Percentiles rank a stretch among this genome's conserved stretches.
Conservation (phyloP, 2,113 vertebrate genomes). For the Laterallus jamaicensis region DNA sequence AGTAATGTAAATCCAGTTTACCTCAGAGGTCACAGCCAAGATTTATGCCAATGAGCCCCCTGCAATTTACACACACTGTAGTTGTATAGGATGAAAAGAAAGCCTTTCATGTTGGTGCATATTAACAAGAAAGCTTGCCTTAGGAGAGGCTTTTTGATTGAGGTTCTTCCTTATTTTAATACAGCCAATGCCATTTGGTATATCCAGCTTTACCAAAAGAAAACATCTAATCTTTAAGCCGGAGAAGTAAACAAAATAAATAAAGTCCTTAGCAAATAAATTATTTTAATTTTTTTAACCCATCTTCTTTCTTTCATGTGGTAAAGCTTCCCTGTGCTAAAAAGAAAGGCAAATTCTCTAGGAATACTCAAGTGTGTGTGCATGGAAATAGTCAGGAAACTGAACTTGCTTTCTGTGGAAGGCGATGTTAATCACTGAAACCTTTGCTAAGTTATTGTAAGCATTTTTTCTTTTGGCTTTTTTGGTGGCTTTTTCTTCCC, state of each 20-base stretch:
- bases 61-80: slow-evolving; percentile 82
- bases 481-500: fast-evolving
- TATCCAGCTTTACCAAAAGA: slow-evolving; percentile 64
- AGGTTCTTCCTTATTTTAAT: slow-evolving; percentile 79
- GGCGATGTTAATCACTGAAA: not conserved
- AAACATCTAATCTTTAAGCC: slow-evolving; percentile 69
- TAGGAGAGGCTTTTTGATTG: slow-evolving; percentile 78
- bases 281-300: not conserved
- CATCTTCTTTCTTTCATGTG: not conserved
- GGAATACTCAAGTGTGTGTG: not conserved
- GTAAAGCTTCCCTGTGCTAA: not conserved
- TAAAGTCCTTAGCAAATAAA: slow-evolving; percentile 27
- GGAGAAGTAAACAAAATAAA: slow-evolving; percentile 52
- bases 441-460: not conserved
- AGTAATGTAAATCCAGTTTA: slow-evolving; percentile 90
- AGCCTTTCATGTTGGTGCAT: slow-evolving; percentile 84
- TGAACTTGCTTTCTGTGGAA: not conserved
- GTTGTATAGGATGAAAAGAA: slow-evolving; percentile 85
- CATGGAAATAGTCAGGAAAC: not conserved
- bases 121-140: slow-evolving; percentile 85
- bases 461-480: not conserved
- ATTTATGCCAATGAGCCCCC: slow-evolving; percentile 86
- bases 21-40: slow-evolving; percentile 84
- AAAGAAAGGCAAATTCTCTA: not conserved
- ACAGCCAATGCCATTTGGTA: slow-evolving; percentile 72